Evolutionary conservation across 2,797 vertebrate genomes (phyloP).

Genomic region (Ceryle rudis): DNA sequence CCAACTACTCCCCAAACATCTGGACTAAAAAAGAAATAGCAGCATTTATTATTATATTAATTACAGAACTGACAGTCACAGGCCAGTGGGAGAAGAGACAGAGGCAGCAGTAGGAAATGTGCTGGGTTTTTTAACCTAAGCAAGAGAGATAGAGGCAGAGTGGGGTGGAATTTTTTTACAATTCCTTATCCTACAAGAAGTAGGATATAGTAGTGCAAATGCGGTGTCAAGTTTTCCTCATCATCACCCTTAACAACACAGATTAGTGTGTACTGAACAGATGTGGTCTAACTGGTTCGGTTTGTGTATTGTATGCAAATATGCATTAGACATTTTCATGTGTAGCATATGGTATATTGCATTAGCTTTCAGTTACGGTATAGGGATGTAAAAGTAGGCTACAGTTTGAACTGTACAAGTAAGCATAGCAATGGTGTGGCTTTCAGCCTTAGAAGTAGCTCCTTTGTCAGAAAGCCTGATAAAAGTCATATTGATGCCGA

Average conservation of each 20-base stretch:
- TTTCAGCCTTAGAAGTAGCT: neutral
- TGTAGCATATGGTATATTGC: neutral
- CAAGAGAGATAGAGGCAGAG: neutral
- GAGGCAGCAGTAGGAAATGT: neutral
- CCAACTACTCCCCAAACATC: conserved; percentile 19
- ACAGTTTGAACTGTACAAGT: neutral
- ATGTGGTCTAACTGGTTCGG: rapidly evolving
- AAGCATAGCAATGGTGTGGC: neutral
- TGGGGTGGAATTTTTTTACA: neutral
- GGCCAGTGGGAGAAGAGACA: neutral
- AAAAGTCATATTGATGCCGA: rapidly evolving
- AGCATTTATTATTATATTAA: neutral
- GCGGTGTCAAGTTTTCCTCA: neutral
- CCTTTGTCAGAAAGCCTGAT: neutral
- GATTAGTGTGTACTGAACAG: neutral
- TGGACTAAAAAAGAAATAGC: neutral
- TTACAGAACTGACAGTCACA: neutral
- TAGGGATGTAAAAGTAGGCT: neutral
- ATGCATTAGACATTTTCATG: neutral
- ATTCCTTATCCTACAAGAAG: neutral
- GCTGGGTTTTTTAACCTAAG: neutral
- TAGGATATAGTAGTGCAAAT: neutral
- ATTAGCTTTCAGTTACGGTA: neutral
- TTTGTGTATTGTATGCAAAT: neutral
- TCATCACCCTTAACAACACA: neutral